phyloP scores from a whole-genome alignment of 1,140 invertebrate species.

The Drosophila obscura region DNA sequence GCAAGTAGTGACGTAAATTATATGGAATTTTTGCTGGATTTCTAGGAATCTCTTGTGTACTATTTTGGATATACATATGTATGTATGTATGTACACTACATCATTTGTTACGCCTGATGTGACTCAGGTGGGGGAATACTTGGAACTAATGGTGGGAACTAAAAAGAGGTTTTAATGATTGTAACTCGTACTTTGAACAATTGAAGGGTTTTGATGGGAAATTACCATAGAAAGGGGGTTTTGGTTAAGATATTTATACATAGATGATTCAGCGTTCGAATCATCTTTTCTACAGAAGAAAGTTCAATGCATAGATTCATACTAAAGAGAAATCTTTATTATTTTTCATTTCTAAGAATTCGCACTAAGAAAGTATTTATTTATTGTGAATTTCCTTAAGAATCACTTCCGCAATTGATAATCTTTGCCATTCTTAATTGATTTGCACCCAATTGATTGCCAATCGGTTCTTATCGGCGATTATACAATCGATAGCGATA shows the following conservation, averaged over 20 bases:
- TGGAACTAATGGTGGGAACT: conserved; percentile 4
- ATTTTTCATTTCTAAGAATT: background rate
- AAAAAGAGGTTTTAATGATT: background rate
- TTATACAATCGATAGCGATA: conserved; percentile 26
- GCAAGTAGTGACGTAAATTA: conserved; percentile 7
- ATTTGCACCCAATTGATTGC: background rate
- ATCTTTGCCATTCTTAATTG: background rate
- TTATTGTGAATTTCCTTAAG: too few species aligned
- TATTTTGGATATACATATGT: background rate
- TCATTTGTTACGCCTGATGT: conserved; percentile 13
- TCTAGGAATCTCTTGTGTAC: conserved; percentile 30
- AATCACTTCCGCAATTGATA: conserved; percentile 38
- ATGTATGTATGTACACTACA: background rate
- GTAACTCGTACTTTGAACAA: too few species aligned
- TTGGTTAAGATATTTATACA: background rate
- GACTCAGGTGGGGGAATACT: conserved; percentile 20
- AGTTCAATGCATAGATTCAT: background rate
- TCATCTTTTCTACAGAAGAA: background rate
- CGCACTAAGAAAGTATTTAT: too few species aligned
- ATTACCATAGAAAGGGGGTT: conserved; percentile 1
- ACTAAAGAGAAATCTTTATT: too few species aligned
- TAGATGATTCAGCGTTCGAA: background rate
- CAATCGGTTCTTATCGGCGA: conserved; percentile 42
- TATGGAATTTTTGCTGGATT: conserved; percentile 31
- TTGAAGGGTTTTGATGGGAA: background rate